phyloP scores from a whole-genome alignment of 2,113 vertebrate species.

The Chloroceryle aenea region DNA sequence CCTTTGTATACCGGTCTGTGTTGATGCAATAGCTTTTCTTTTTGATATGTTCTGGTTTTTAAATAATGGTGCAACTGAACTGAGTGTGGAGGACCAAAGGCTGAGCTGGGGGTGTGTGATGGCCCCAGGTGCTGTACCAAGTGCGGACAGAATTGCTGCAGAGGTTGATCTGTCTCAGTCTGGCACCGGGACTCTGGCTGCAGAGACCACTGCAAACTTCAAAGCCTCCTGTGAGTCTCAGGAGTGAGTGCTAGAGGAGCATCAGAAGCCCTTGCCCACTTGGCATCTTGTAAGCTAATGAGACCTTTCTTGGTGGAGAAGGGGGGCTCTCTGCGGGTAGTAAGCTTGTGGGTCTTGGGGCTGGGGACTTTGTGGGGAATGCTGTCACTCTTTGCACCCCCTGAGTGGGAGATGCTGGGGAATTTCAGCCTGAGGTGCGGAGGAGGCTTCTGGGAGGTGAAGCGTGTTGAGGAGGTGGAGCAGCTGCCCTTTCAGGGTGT shows the following conservation, averaged over 20 bases:
- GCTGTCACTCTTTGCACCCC: rapidly evolving
- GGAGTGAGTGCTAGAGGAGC: neutral
- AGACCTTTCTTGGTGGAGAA: neutral
- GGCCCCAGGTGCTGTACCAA: neutral
- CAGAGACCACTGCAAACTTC: neutral
- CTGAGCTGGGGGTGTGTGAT: neutral
- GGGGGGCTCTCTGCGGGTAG: neutral
- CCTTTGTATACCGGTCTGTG: neutral
- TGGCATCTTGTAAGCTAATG: rapidly evolving
- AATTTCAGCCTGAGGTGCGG: neutral
- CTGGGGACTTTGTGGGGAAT: neutral
- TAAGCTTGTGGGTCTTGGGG: neutral
- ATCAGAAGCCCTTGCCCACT: neutral
- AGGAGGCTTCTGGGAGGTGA: neutral
- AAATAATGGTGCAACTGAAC: neutral
- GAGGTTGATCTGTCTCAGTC: neutral
- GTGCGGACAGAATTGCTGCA: neutral
- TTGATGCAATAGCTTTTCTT: neutral
- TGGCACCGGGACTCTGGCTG: neutral
- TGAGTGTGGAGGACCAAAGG: neutral
- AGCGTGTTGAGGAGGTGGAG: neutral
- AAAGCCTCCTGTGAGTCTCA: neutral
- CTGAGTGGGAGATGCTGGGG: neutral
- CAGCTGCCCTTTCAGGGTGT: neutral
- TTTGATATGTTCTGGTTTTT: neutral